Evolutionary conservation across 2,797 vertebrate species (phyloP), one percentile per base, ranked within the genome.

Genomic region (Poliocrania exsul): DNA sequence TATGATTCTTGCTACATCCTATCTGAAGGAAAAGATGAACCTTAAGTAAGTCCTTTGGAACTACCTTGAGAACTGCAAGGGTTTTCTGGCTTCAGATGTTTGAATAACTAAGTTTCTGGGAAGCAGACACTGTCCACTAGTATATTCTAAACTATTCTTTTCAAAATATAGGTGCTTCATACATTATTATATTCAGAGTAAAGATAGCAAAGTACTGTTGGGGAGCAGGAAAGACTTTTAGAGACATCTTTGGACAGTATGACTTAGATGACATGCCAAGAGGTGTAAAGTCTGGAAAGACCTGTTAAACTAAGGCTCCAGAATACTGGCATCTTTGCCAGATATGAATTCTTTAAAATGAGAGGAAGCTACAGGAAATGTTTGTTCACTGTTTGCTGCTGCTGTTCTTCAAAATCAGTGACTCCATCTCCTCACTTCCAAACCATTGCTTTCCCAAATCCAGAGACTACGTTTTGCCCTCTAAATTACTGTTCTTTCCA

Each of bases 31-130:
- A 37, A 61, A 77, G 19, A 73, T 12, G 23, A 82, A 31, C 23
- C 33, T 10, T 72, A 88, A 72, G 17, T 18, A 28, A 83, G 25
- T 56, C 33, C 29, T 88, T 50, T n/a, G n/a, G 29, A 33, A 38
- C 77, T 89, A 80, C 26, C 8, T 64, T 87, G 28, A 64, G 49
- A 42, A 47, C 49, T 33, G 16, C 38, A 56, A 85, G 49, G 6
- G 19, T 94, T 94, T 88, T 84, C 64, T 80, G 84, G 42, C 26
- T 84, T 46, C 62, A 90, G 81, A 77, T 73, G 50, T 47, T 51
- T 81, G 54, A 90, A 66, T 60, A 10, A 53, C 13, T 54, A 50
- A 86, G 18, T 29, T 92, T 80, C 64, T 60, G 64, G 23, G 37
- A 79, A 75, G 44, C 11, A 92, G 37, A 70, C 26, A 9, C 7